Conservation (phyloP, 2,888 invertebrate genomes). For the Philereme transversata region DNA sequence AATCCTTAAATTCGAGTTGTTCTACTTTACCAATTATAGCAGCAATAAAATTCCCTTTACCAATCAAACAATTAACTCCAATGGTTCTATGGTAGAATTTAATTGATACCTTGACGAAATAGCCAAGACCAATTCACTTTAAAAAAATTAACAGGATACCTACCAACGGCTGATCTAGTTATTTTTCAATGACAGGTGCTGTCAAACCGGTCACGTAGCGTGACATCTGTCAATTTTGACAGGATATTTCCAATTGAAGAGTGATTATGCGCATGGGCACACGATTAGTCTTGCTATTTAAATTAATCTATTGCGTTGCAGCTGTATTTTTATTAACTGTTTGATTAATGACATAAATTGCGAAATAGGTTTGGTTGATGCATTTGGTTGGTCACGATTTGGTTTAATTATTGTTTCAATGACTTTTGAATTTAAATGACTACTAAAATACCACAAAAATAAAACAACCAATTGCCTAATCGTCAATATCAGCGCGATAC, state of each 20-base stretch:
- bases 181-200: constrained; percentile 51
- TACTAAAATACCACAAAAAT: no score
- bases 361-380: constrained; percentile 20
- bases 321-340: constrained; percentile 22
- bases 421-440: neutral
- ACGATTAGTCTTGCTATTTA: constrained; percentile 30
- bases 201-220: constrained; percentile 52
- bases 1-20: constrained; percentile 1
- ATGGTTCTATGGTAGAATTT: constrained; percentile 16
- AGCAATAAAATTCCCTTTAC: constrained; percentile 14
- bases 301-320: constrained; percentile 22
- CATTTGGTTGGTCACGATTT: constrained; percentile 18
- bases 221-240: constrained; percentile 60
- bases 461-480: no score
- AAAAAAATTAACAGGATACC: neutral
- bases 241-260: constrained; percentile 45
- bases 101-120: constrained; percentile 15
- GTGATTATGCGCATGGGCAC: constrained; percentile 32
- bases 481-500: no score
- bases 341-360: constrained; percentile 22
- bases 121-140: neutral
- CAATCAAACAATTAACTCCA: constrained; percentile 31
- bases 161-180: constrained; percentile 50
- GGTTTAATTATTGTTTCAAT: constrained; percentile 9
- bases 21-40: constrained; percentile 19